Conservation (phyloP, 2,113 vertebrate genomes). For the Alectura lathami region DNA sequence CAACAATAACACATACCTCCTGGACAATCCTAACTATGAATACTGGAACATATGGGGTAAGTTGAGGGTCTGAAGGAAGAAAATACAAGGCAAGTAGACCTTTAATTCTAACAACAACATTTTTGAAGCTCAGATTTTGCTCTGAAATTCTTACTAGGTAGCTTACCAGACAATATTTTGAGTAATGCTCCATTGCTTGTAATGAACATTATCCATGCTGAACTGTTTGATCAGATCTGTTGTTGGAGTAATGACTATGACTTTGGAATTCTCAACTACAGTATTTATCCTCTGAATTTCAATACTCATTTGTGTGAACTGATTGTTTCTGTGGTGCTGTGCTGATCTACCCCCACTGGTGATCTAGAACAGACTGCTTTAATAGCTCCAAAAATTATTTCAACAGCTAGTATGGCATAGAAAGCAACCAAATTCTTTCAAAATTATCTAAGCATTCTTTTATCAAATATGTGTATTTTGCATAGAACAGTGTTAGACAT, state of each 20-base stretch:
- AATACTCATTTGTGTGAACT: neutral
- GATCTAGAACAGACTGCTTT: neutral
- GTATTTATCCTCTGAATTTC: neutral
- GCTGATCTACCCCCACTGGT: neutral
- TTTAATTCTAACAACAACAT: neutral
- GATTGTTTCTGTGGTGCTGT: neutral
- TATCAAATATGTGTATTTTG: neutral
- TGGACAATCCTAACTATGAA: neutral
- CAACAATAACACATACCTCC: neutral
- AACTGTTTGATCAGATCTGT: neutral
- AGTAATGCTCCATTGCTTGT: neutral
- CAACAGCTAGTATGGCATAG: neutral
- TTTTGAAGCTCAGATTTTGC: neutral
- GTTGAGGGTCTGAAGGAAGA: neutral
- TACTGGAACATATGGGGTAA: neutral
- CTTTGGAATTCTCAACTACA: neutral
- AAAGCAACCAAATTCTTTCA: neutral
- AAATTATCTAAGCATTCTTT: neutral
- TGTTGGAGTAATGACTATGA: neutral
- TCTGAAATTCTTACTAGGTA: neutral
- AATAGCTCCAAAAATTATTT: neutral
- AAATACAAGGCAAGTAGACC: neutral
- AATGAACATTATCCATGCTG: neutral
- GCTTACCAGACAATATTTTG: neutral
- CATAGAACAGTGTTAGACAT: neutral